Evolutionary conservation across 2,888 invertebrate genomes (phyloP).

Genomic region (Cheilosia grossa): DNA sequence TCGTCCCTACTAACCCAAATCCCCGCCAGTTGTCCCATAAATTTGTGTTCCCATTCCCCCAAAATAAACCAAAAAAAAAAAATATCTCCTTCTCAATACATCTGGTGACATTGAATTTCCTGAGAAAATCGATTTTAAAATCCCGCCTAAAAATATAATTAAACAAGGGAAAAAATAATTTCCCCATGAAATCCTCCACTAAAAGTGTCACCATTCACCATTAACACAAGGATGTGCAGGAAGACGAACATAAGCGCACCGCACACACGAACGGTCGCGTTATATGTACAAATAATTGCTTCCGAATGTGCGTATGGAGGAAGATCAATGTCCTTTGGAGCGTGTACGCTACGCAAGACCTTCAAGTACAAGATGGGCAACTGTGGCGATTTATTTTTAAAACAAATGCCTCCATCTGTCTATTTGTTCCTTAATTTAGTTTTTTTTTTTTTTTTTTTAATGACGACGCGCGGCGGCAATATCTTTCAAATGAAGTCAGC

Average conservation of each 20-base stretch:
- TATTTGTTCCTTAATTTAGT: constrained; percentile 69
- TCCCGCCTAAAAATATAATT: constrained; percentile 58
- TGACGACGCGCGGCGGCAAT: constrained; percentile 65
- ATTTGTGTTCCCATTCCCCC: constrained; percentile 44
- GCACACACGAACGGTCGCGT: constrained; percentile 18
- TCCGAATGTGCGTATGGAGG: constrained; percentile 78
- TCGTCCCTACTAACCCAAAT: constrained; percentile 72
- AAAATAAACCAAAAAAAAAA: background rate
- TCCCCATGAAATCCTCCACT: constrained; percentile 61
- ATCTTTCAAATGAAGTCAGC: constrained; percentile 67
- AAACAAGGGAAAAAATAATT: constrained; percentile 44
- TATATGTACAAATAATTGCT: constrained; percentile 80
- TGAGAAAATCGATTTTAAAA: constrained; percentile 68
- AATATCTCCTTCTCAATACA: background rate
- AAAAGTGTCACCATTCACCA: constrained; percentile 73
- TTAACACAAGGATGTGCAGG: constrained; percentile 70
- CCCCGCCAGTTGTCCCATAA: constrained; percentile 66
- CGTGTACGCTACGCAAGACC: constrained; percentile 65
- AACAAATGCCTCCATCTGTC: constrained; percentile 75
- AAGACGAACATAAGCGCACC: constrained; percentile 26
- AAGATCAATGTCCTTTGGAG: constrained; percentile 75
- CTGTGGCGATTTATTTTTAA: constrained; percentile 71
- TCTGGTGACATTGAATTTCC: constrained; percentile 69
- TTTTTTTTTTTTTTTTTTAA: constrained; percentile 50
- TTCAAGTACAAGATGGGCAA: constrained; percentile 69